Evolutionary conservation across 2,113 vertebrate species (phyloP).

Genomic region (Notiomystis cincta): DNA sequence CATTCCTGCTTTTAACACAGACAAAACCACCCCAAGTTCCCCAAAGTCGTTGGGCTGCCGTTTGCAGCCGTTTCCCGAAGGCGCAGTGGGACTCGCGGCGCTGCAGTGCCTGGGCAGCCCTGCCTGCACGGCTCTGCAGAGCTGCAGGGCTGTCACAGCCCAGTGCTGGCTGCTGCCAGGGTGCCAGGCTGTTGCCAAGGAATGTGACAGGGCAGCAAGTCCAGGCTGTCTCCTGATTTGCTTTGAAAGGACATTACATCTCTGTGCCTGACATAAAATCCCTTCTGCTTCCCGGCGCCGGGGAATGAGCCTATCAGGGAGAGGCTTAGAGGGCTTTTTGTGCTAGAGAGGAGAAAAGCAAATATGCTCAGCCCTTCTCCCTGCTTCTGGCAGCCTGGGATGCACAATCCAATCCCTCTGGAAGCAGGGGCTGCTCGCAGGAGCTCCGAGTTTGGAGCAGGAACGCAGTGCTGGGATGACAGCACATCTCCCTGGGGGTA

Average conservation of each 20-base stretch:
- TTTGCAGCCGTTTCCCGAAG: neutral
- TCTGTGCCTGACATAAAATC: conserved; percentile 10
- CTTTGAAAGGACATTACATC: conserved; percentile 18
- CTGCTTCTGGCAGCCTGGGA: neutral
- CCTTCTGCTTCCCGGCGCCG: neutral
- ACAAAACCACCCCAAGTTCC: neutral
- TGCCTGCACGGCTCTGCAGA: neutral
- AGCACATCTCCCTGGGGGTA: neutral
- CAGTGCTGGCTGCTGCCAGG: neutral
- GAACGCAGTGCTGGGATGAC: neutral
- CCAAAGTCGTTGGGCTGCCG: neutral
- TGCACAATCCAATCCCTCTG: neutral
- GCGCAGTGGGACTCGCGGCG: rapidly evolving
- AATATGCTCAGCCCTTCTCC: neutral
- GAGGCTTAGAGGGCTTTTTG: neutral
- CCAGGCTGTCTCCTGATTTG: conserved; percentile 36
- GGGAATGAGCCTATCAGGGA: neutral
- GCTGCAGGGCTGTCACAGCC: neutral
- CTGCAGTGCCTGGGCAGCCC: neutral
- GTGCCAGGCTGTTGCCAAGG: conserved; percentile 39
- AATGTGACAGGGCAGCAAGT: conserved; percentile 33
- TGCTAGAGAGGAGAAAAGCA: neutral
- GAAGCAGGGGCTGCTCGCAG: neutral
- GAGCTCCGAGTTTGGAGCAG: neutral
- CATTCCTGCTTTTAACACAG: neutral